phyloP scores from a whole-genome alignment of 92 coral and sea anemone species.

The Zoanthus sansibaricus region DNA sequence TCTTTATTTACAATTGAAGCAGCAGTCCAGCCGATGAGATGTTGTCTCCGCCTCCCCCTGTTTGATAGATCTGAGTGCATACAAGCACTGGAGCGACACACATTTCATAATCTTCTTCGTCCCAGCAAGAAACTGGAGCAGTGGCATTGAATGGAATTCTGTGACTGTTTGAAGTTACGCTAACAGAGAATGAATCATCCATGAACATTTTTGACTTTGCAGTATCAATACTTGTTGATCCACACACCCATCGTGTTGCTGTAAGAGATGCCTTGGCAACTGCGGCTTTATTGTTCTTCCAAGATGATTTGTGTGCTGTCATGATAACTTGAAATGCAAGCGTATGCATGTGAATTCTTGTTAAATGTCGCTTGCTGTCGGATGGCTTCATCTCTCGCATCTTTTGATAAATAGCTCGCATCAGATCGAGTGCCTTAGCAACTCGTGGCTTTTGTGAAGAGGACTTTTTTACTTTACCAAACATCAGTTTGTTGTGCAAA shows the following conservation, averaged over 20 bases:
- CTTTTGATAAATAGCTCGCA: conserved; percentile 83
- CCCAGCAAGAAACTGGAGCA: conserved; percentile 91
- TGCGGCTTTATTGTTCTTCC: conserved; percentile 82
- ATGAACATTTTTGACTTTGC: conserved; percentile 82
- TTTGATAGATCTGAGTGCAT: conserved; percentile 87
- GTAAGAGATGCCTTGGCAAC: conserved; percentile 91
- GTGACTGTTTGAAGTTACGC: conserved; percentile 74
- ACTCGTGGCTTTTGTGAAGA: conserved; percentile 93
- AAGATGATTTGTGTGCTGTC: conserved; percentile 66
- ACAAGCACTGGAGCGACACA: conserved; percentile 95
- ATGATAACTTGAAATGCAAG: conserved; percentile 92
- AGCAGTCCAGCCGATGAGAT: conserved; percentile 90
- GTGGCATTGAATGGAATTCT: conserved; percentile 79
- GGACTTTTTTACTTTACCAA: conserved; percentile 77
- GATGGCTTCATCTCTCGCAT: conserved; percentile 51
- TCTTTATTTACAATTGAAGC: conserved; percentile 59
- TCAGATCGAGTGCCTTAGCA: conserved; percentile 82
- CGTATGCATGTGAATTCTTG: conserved; percentile 88
- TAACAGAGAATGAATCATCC: conserved; percentile 93
- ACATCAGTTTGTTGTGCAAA: conserved; percentile 70
- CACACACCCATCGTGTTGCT: conserved; percentile 91
- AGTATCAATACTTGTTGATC: conserved; percentile 79
- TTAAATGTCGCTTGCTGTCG: conserved; percentile 65
- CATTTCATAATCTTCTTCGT: conserved; percentile 80
- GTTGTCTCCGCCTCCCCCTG: conserved; percentile 97